Conservation (phyloP, 2,797 vertebrate genomes). For the Manis crassicaudata region DNA sequence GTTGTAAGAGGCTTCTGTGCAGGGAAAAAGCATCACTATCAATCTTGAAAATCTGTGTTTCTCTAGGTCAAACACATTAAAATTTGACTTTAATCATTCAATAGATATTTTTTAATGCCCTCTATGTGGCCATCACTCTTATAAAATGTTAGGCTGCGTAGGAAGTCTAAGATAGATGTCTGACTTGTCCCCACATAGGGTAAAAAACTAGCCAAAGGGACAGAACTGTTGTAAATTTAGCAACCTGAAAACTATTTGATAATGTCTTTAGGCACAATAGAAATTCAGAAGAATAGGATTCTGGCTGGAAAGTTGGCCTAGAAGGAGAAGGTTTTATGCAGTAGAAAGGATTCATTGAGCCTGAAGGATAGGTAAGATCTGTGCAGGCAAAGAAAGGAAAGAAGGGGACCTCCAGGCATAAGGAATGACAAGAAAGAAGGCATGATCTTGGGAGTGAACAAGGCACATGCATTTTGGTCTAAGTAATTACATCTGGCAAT, state of each 20-base stretch:
- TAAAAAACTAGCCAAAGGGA: conserved; percentile 37
- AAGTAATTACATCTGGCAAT: conserved; percentile 2
- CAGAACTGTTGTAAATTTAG: conserved; percentile 31
- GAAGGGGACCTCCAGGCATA: not conserved
- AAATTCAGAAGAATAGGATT: not conserved
- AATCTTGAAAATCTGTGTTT: conserved; percentile 56
- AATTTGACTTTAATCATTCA: conserved; percentile 63
- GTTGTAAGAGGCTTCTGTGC: conserved; percentile 19
- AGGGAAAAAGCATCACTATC: not conserved
- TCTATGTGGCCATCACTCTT: conserved; percentile 21
- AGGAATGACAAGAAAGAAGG: not conserved
- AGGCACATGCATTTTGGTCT: not conserved
- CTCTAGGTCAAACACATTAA: conserved; percentile 60
- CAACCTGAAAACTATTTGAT: not conserved
- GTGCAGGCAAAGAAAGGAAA: not conserved
- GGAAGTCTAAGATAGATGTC: conserved; percentile 45
- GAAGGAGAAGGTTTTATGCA: not conserved
- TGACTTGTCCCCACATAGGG: conserved; percentile 29
- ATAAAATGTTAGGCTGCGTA: not conserved
- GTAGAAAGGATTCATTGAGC: not conserved
- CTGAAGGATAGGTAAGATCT: not conserved
- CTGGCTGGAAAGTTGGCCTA: not conserved
- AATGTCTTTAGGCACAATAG: not conserved
- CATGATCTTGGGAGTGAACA: not conserved
- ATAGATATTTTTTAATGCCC: conserved; percentile 49